These are phyloP conservation scores for Drosophila rellima DNA, from an alignment of 2,888 invertebrate species.

Conservation along the genomic window DNA sequence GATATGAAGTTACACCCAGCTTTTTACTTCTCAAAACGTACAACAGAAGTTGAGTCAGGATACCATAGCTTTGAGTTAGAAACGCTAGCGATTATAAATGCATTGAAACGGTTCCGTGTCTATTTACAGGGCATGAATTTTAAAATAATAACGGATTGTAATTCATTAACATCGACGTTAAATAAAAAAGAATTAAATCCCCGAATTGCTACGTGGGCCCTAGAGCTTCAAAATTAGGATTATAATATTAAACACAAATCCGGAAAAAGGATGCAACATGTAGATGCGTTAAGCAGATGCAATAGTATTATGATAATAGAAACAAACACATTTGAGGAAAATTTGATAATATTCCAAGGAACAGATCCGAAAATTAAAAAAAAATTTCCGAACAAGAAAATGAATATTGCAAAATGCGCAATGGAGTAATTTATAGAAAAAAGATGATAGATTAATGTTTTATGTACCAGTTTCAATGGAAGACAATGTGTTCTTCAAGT, in stretches of 20 bases:
- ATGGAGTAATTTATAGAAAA: background rate
- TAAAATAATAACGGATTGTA: background rate
- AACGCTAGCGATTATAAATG: background rate
- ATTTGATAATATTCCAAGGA: background rate
- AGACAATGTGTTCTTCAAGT: too few species aligned
- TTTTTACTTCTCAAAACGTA: too few species aligned
- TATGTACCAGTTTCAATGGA: too few species aligned
- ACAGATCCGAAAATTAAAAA: background rate
- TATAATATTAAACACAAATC: background rate
- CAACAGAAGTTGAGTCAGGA: background rate
- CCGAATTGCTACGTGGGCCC: background rate
- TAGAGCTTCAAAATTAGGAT: too few species aligned
- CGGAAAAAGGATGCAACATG: conserved; percentile 8
- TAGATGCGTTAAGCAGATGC: background rate
- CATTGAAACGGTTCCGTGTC: background rate
- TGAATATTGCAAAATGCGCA: too few species aligned
- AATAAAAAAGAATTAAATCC: background rate
- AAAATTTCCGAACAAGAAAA: too few species aligned
- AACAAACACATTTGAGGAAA: background rate
- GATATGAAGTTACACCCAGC: conserved; percentile 9
- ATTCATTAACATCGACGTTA: background rate
- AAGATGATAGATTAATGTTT: too few species aligned
- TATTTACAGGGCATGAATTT: background rate
- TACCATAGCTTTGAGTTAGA: background rate
- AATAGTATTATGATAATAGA: background rate